Percentiles rank a stretch among this genome's conserved stretches.
Evolutionary conservation across 2,888 invertebrate genomes (phyloP).

Genomic region (Melipona bicolor): DNA sequence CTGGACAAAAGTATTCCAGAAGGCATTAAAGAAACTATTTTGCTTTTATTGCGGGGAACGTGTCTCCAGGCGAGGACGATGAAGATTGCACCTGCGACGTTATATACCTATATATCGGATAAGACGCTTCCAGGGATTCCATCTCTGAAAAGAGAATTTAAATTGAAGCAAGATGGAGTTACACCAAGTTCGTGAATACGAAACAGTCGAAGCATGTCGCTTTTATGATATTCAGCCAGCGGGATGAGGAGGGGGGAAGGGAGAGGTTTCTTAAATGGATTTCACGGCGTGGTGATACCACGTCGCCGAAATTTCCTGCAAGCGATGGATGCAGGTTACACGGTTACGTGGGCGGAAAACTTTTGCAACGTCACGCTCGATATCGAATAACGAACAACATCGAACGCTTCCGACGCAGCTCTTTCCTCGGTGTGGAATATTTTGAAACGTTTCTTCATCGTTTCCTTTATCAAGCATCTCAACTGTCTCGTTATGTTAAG

Average conservation of each 20-base stretch:
- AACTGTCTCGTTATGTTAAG: too few relatives aligned
- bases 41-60: constrained; percentile 29
- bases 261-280: constrained; percentile 47
- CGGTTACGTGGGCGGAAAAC: background rate
- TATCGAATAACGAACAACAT: background rate
- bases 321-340: constrained; percentile 32
- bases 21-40: constrained; percentile 27
- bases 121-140: constrained; percentile 44
- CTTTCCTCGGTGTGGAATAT: background rate
- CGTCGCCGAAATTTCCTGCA: constrained; percentile 45
- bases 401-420: background rate
- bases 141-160: constrained; percentile 61
- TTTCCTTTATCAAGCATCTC: too few relatives aligned
- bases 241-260: background rate
- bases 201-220: constrained; percentile 52
- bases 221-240: constrained; percentile 48
- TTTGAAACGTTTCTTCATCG: background rate
- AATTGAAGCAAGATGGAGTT: constrained; percentile 55
- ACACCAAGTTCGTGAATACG: constrained; percentile 55
- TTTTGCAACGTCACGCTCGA: background rate
- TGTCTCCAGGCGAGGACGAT: constrained; percentile 18
- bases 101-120: constrained; percentile 7
- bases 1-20: background rate
- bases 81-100: constrained; percentile 51
- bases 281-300: constrained; percentile 34